Evolutionary conservation across 2,113 vertebrate genomes (phyloP), one percentile per base, ranked within the genome.

Genomic region (Notarius quadriscutis): DNA sequence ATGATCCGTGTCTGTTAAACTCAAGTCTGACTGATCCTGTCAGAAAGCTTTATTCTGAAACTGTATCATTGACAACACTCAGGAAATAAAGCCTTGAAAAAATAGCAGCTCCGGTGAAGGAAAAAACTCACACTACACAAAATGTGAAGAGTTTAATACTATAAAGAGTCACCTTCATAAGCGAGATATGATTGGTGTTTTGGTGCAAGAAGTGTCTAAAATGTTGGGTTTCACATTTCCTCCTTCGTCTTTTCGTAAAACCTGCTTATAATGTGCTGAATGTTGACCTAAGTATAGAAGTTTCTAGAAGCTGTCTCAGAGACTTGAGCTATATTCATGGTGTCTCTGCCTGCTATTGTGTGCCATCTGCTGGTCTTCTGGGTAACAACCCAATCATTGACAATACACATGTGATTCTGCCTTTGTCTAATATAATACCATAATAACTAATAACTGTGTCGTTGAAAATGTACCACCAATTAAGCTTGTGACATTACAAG

Each of bases 1-100:
- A 93, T 93, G 94, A 95, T 94, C 93, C 92, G 88, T 93, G 94
- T 94, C 92, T 95, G 92, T 92, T 92, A 91, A 93, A 92, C 92
- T 91, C 85, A 51, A 83, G 85, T 93, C 89, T 91, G 94, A 95
- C 93, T 93, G 94, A 93, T 92, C 90, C 92, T 95, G 94, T 94
- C 94, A 94, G 91, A 87, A 89, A 88, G 92, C 90, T 91, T 87
- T 88, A 88, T 92, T 86, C 86, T 90, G 14, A 83, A 91, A 92
- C 93, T 91, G 92, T 93, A 79, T 30, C 25, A 1, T 0, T 87
- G 92, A 75, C 79, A 84, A 65, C 58, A 51, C 30, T 69, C 57
- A 51, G 57, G 65, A 55, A 69, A 86, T 86, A 12, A 62, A 22
- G 2, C 48, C 79, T 41, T 18, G 1, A 7, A 55, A 53, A 77